phyloP scores from a whole-genome alignment of 2,113 vertebrate species.

The Nymphicus hollandicus region DNA sequence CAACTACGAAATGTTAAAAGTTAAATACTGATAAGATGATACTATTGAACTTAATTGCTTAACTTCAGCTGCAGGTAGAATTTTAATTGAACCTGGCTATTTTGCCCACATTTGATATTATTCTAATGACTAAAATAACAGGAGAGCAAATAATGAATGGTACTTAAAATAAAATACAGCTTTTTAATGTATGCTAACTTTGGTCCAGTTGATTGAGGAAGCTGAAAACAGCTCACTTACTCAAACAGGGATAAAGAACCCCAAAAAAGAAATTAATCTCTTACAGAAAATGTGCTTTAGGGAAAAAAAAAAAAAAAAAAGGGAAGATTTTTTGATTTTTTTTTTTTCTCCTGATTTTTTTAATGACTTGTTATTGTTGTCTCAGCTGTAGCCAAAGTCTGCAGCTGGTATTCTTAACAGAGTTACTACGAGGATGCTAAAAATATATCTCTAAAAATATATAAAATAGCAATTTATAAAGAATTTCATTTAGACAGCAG shows the following conservation, averaged over 20 bases:
- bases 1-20: not conserved
- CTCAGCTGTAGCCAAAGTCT: conserved; percentile 57
- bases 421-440: conserved; percentile 70
- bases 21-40: conserved; percentile 29
- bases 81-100: conserved; percentile 72
- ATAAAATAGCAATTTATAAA: conserved; percentile 53
- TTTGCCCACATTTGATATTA: conserved; percentile 58
- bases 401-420: conserved; percentile 71
- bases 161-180: not conserved
- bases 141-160: not conserved
- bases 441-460: conserved; percentile 72
- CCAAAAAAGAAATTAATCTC: conserved; percentile 14
- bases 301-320: not conserved
- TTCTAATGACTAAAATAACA: not conserved
- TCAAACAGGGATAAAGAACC: not conserved
- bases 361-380: conserved; percentile 72
- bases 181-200: not conserved
- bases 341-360: conserved; percentile 46
- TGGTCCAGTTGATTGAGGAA: not conserved
- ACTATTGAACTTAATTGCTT: conserved; percentile 57
- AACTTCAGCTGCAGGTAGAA: conserved; percentile 71
- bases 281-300: conserved; percentile 8
- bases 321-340: not conserved
- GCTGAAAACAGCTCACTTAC: not conserved
- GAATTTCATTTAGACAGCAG: conserved; percentile 61